These are phyloP conservation scores for Eupithecia inturbata DNA, from an alignment of 2,888 invertebrate species.

Conservation along the genomic window DNA sequence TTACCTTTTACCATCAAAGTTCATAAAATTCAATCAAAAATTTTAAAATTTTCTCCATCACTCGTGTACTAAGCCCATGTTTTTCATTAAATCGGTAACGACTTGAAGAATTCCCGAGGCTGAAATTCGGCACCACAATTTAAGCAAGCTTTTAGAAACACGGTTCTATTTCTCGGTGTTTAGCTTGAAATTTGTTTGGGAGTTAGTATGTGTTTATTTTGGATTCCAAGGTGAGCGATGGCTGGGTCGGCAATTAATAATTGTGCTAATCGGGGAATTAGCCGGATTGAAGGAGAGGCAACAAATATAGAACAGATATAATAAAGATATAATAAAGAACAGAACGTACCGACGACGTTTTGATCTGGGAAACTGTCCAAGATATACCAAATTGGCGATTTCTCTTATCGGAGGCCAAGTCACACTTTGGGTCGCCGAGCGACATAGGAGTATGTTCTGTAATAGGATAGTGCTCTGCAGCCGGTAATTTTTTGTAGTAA, in stretches of 20 bases:
- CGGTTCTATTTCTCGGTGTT: constrained; percentile 17
- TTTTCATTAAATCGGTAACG: constrained; percentile 28
- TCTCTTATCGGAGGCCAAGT: not conserved
- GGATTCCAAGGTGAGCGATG: constrained; percentile 28
- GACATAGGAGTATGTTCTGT: not conserved
- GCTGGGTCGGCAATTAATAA: constrained; percentile 38
- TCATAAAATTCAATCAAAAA: constrained; percentile 17
- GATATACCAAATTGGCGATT: not conserved
- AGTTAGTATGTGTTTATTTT: not conserved
- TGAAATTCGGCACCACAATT: constrained; percentile 13
- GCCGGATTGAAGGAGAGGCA: constrained; percentile 19
- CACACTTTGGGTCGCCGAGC: not conserved
- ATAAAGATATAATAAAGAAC: no score
- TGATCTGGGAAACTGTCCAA: not conserved
- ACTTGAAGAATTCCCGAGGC: constrained; percentile 18
- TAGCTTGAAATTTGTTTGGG: constrained; percentile 11
- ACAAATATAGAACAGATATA: no score
- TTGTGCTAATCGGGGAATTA: constrained; percentile 39
- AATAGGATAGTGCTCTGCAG: not conserved
- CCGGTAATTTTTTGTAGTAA: not conserved
- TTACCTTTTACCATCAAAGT: not conserved
- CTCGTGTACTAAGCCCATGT: constrained; percentile 20
- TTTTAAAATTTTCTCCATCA: constrained; percentile 20
- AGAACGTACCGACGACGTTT: no score
- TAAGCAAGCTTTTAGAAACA: constrained; percentile 6